These are phyloP conservation scores for Macrophya annulata DNA, from an alignment of 2,888 invertebrate genomes.

Conservation along the genomic window DNA sequence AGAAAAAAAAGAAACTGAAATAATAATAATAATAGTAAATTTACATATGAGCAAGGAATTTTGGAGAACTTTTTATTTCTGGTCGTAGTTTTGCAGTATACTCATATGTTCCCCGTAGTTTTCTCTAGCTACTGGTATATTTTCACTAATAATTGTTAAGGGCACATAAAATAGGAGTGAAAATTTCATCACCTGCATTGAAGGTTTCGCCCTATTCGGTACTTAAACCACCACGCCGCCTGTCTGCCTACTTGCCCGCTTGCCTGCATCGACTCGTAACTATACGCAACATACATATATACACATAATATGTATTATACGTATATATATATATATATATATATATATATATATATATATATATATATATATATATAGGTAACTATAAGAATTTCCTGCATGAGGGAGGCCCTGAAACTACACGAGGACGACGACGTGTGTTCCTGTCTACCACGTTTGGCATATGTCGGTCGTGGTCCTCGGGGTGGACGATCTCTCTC, in stretches of 20 bases:
- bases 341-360: too few relatives aligned
- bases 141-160: not conserved
- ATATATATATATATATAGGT: not conserved
- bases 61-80: not conserved
- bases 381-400: not conserved
- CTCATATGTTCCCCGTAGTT: not conserved
- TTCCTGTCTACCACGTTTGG: constrained; percentile 12
- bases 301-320: not conserved
- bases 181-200: constrained; percentile 41
- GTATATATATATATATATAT: not conserved
- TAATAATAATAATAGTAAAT: too few relatives aligned
- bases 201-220: not conserved
- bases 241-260: not conserved
- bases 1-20: not conserved
- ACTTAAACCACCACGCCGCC: not conserved
- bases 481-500: constrained; percentile 46
- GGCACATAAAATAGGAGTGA: constrained; percentile 25
- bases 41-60: not conserved
- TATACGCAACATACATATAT: constrained; percentile 55
- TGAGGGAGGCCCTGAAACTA: constrained; percentile 2
- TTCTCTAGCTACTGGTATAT: not conserved
- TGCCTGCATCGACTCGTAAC: constrained; percentile 41
- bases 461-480: constrained; percentile 46
- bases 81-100: not conserved
- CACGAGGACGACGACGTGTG: not conserved